phyloP scores from a whole-genome alignment of 2,113 vertebrate genomes.

The Phycodurus eques region DNA sequence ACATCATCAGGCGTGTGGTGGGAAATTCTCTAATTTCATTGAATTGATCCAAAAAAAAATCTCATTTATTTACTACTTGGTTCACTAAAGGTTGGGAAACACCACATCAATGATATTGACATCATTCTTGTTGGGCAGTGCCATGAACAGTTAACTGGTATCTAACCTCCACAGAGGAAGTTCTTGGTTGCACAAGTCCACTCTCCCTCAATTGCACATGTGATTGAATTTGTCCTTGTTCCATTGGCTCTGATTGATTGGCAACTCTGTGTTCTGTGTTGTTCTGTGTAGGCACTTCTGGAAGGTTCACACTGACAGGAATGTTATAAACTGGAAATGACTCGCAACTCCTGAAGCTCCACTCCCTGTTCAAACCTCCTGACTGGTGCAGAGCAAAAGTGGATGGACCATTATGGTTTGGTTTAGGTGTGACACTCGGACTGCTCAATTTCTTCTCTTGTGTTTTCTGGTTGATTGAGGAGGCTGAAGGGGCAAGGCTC shows the following conservation, averaged over 20 bases:
- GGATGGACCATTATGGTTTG: conserved; percentile 4
- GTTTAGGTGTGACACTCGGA: neutral
- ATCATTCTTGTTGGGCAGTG: neutral
- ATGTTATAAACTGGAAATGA: neutral
- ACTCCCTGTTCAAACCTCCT: conserved; percentile 6
- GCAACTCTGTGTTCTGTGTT: neutral
- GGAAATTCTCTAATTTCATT: neutral
- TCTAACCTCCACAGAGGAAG: conserved; percentile 33
- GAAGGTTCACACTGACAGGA: conserved; percentile 30
- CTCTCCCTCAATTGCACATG: conserved; percentile 12
- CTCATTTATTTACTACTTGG: neutral
- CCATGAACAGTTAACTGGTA: neutral
- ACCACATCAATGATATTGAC: neutral
- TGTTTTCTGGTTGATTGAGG: conserved; percentile 27
- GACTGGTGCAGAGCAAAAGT: conserved; percentile 12
- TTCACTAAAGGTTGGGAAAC: neutral
- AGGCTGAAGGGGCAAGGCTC: conserved; percentile 14
- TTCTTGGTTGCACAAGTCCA: neutral
- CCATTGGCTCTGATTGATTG: conserved; percentile 54
- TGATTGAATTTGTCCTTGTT: conserved; percentile 32
- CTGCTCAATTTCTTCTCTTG: conserved; percentile 11
- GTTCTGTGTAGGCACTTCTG: conserved; percentile 8
- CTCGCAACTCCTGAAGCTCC: conserved; percentile 15
- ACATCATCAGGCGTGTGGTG: neutral
- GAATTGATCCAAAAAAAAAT: neutral